These are phyloP conservation scores for Edolisoma coerulescens DNA, from an alignment of 2,113 vertebrate species.

Conservation along the genomic window DNA sequence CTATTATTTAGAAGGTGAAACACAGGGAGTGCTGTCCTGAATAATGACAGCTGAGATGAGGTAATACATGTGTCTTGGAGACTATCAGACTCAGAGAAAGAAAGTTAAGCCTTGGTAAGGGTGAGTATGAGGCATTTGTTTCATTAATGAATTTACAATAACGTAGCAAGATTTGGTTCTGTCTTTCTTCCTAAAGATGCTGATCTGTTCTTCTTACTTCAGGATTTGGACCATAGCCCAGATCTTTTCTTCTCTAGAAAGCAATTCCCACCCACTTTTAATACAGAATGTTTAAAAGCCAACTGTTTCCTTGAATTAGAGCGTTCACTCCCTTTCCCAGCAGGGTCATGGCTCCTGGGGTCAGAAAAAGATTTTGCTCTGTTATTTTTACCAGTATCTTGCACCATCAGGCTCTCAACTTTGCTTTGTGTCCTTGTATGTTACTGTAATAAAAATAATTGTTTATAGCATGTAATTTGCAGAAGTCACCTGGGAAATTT, in stretches of 20 bases:
- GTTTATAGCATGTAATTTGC: background rate
- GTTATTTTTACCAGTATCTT: background rate
- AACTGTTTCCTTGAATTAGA: slow-evolving; percentile 1
- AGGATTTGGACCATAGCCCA: background rate
- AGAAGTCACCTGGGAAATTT: background rate
- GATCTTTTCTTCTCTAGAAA: background rate
- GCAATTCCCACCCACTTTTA: background rate
- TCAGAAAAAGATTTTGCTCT: background rate
- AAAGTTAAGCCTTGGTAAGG: background rate
- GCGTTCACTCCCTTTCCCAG: background rate
- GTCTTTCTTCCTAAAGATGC: background rate
- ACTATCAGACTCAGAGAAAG: background rate
- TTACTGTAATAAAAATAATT: background rate
- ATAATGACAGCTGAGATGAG: background rate
- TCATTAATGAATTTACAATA: background rate
- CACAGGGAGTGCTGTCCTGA: background rate
- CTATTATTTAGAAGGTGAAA: background rate
- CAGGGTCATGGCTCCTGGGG: background rate
- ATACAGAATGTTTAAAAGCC: background rate
- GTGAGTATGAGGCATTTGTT: background rate
- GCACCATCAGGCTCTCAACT: background rate
- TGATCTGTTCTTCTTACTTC: background rate
- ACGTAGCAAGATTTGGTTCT: background rate
- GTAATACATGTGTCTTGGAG: background rate
- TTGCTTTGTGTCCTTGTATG: background rate